Conservation (phyloP, 2,888 invertebrate genomes). For the Hermaeophaga mercurialis region DNA sequence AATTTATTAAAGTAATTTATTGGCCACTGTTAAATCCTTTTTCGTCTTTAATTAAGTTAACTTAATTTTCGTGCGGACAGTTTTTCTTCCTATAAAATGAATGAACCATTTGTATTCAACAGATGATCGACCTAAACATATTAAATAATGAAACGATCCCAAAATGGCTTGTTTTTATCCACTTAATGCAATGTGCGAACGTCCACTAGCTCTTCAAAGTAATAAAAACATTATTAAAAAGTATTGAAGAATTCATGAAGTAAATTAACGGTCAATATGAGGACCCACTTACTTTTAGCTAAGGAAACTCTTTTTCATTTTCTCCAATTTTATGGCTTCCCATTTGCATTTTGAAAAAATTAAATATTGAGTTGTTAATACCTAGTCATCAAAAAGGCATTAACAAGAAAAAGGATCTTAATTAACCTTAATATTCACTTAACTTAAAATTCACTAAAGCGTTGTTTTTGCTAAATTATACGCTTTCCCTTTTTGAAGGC, state of each 20-base stretch:
- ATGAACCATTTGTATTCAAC: background rate
- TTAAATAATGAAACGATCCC: background rate
- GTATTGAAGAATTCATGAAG: background rate
- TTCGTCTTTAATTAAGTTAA: too few relatives aligned
- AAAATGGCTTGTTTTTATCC: background rate
- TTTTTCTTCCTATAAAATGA: background rate
- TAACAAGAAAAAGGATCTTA: conserved; percentile 11
- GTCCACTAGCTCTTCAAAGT: background rate
- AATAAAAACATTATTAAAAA: background rate
- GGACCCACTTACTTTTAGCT: background rate
- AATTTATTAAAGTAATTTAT: too few relatives aligned
- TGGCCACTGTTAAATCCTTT: too few relatives aligned
- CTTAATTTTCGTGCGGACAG: too few relatives aligned
- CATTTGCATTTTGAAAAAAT: conserved; percentile 8
- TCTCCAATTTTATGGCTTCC: background rate
- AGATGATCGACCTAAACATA: background rate
- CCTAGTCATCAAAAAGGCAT: conserved; percentile 10
- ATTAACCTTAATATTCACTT: conserved; percentile 18
- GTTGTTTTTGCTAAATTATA: conserved; percentile 10
- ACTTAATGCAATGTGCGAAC: background rate
- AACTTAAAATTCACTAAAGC: background rate
- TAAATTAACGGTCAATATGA: background rate
- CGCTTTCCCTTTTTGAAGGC: background rate
- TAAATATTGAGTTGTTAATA: conserved; percentile 9
- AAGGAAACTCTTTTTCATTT: too few relatives aligned